Conservation (phyloP, 2,113 vertebrate genomes). For the Lampris megalopsis region DNA sequence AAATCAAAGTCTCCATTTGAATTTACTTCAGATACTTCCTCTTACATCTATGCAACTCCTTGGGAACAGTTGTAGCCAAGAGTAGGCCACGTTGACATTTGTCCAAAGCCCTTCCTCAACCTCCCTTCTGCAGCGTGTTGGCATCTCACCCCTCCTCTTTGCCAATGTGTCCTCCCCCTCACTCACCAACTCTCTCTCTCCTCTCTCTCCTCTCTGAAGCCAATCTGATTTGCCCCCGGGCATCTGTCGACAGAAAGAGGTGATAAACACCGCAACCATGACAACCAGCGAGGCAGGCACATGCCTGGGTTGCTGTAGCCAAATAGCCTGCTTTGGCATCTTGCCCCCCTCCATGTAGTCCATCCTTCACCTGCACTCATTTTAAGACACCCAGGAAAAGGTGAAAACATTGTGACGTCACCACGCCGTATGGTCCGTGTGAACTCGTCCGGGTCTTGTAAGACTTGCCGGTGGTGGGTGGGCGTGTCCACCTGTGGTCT, state of each 20-base stretch:
- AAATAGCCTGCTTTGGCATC: conserved; percentile 69
- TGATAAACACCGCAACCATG: conserved; percentile 82
- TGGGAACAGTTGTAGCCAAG: conserved; percentile 1
- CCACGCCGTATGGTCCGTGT: conserved; percentile 20
- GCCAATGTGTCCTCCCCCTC: conserved; percentile 76
- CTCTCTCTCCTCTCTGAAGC: conserved; percentile 65
- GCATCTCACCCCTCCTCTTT: conserved; percentile 75
- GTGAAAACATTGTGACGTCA: conserved; percentile 25
- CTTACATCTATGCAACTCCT: background rate
- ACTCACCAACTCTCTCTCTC: conserved; percentile 61
- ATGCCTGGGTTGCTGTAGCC: conserved; percentile 62
- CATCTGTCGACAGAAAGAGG: conserved; percentile 74
- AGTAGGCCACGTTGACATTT: conserved; percentile 74
- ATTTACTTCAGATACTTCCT: background rate
- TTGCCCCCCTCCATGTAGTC: conserved; percentile 55
- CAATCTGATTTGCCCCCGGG: conserved; percentile 81
- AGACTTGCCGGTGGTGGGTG: conserved; percentile 37
- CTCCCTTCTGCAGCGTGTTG: conserved; percentile 66
- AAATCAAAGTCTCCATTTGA: conserved; percentile 46
- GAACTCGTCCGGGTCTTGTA: conserved; percentile 29
- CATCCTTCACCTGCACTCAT: conserved; percentile 62
- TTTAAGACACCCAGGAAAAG: conserved; percentile 36
- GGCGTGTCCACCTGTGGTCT: conserved; percentile 31
- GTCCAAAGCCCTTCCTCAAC: conserved; percentile 63
- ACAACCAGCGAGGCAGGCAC: conserved; percentile 73